A percentile compares a stretch with the other conserved stretches of the same genome.
Conservation (phyloP, 2,888 invertebrate species). For the Hipparchia semele region DNA sequence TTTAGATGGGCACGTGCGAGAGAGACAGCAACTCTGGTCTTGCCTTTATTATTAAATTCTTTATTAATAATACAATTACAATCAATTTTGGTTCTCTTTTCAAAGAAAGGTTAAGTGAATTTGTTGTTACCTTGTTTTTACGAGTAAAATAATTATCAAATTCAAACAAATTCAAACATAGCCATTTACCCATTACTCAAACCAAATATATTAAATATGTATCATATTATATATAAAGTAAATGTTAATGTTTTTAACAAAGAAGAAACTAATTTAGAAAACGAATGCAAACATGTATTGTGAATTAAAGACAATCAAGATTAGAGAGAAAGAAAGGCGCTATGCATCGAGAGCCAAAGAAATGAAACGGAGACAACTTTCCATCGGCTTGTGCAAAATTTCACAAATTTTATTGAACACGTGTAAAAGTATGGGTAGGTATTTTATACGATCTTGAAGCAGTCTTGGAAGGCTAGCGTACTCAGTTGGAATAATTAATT, state of each 20-base stretch:
- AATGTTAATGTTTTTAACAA: constrained; percentile 21
- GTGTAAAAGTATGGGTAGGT: not conserved
- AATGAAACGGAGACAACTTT: constrained; percentile 39
- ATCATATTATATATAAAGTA: not conserved
- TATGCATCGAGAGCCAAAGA: constrained; percentile 40
- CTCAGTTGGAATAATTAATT: no score
- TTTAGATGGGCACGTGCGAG: no score
- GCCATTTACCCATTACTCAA: not conserved
- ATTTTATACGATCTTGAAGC: not conserved
- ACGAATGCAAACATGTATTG: constrained; percentile 34
- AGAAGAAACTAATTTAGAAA: constrained; percentile 28
- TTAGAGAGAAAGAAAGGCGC: constrained; percentile 39
- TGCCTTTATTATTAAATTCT: no score
- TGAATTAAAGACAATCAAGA: constrained; percentile 39
- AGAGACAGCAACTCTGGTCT: no score
- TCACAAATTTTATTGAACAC: constrained; percentile 30
- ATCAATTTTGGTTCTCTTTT: no score
- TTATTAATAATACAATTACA: no score
- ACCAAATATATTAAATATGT: not conserved
- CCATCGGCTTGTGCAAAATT: constrained; percentile 34
- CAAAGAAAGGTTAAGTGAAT: no score
- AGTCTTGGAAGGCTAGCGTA: not conserved
- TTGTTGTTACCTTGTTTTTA: no score
- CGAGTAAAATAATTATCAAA: no score
- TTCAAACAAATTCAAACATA: not conserved